phyloP scores from a whole-genome alignment of 2,888 invertebrate genomes.

The Agonopterix alstromeriana region DNA sequence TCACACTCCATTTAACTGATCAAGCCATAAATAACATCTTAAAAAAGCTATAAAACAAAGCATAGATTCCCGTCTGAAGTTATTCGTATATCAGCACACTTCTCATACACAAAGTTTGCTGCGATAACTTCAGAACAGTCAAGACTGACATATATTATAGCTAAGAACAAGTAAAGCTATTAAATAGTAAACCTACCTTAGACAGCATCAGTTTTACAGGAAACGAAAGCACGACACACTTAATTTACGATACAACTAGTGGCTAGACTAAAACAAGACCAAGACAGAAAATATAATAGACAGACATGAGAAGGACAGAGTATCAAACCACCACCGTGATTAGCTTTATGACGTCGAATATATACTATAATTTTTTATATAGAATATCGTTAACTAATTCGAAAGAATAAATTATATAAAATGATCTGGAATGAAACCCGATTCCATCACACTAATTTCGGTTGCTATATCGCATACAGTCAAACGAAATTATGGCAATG shows the following conservation, averaged over 20 bases:
- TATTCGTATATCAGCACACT: too few relatives aligned
- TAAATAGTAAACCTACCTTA: slow-evolving; percentile 60
- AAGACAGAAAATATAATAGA: slow-evolving; percentile 16
- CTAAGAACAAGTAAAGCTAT: slow-evolving; percentile 31
- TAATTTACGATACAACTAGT: slow-evolving; percentile 13
- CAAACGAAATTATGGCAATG: too few relatives aligned
- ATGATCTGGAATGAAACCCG: too few relatives aligned
- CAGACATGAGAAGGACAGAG: slow-evolving; percentile 37
- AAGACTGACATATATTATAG: too few relatives aligned
- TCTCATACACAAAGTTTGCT: too few relatives aligned
- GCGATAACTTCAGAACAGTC: too few relatives aligned
- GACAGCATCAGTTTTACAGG: slow-evolving; percentile 35
- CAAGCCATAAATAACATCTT: too few relatives aligned
- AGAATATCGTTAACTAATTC: neutral
- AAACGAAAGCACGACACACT: slow-evolving; percentile 23
- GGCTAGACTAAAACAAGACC: slow-evolving; percentile 12
- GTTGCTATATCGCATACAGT: too few relatives aligned
- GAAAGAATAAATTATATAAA: neutral
- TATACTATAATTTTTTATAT: slow-evolving; percentile 3
- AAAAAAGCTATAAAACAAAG: too few relatives aligned
- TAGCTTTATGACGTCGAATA: slow-evolving; percentile 29
- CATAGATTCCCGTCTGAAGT: too few relatives aligned
- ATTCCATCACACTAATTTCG: too few relatives aligned
- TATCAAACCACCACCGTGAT: slow-evolving; percentile 75
- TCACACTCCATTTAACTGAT: too few relatives aligned